These are phyloP conservation scores for Gavialis gangeticus DNA, from an alignment of 2,113 vertebrate species.

Conservation along the genomic window DNA sequence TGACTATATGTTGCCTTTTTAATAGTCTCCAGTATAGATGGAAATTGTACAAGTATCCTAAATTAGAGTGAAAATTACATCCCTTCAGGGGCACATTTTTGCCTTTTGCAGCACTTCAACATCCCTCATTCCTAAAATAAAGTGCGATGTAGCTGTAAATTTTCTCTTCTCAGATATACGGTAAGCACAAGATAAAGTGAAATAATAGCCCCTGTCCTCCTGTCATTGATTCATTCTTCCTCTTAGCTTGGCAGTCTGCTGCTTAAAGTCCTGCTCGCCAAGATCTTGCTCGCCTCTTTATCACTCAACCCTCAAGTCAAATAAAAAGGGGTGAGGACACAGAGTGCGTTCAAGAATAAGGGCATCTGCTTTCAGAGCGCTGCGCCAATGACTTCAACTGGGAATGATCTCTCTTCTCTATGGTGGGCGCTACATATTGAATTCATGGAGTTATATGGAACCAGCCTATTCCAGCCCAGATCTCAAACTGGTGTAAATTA, in stretches of 20 bases:
- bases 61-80: conserved; percentile 33
- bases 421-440: not conserved
- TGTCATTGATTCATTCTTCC: conserved; percentile 37
- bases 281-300: not conserved
- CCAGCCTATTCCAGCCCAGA: not conserved
- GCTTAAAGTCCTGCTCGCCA: conserved; percentile 39
- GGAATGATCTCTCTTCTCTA: not conserved
- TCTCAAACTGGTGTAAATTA: not conserved
- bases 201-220: conserved; percentile 45
- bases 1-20: not conserved
- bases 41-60: conserved; percentile 10
- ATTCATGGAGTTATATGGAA: not conserved
- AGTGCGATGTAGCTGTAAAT: conserved; percentile 11
- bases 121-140: conserved; percentile 31
- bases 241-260: conserved; percentile 41
- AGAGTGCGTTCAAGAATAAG: not conserved
- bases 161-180: conserved; percentile 8
- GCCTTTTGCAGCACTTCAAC: conserved; percentile 53
- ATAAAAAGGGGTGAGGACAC: conserved; percentile 23
- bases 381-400: not conserved
- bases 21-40: conserved; percentile 1
- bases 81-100: conserved; percentile 17
- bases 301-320: conserved; percentile 30
- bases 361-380: not conserved
- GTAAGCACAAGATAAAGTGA: conserved; percentile 42